Percentiles rank a stretch among this genome's conserved stretches.
These are phyloP conservation scores for Muscicapa adusta DNA, from an alignment of 2,113 vertebrate species.

Conservation along the genomic window DNA sequence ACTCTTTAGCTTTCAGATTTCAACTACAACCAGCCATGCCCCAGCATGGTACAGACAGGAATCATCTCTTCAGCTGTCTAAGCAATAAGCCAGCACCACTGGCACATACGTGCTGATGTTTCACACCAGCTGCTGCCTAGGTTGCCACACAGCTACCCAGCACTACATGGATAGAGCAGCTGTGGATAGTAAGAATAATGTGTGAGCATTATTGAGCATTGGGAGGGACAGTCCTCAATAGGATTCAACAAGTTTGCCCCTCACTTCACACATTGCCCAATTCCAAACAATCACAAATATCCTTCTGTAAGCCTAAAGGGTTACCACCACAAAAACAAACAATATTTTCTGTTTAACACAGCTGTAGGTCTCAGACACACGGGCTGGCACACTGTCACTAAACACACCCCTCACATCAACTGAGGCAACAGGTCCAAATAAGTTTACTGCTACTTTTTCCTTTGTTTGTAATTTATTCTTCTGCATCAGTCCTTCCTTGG, in stretches of 20 bases:
- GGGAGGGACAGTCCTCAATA: neutral
- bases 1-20: neutral
- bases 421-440: neutral
- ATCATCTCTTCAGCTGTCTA: neutral
- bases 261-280: neutral
- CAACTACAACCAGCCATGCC: neutral
- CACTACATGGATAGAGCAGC: neutral
- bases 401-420: neutral
- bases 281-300: neutral
- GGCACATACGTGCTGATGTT: rapidly evolving
- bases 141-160: neutral
- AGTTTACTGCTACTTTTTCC: neutral
- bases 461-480: neutral
- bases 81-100: neutral
- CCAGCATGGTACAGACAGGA: neutral
- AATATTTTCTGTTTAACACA: neutral
- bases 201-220: neutral
- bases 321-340: neutral
- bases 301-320: neutral
- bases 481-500: neutral
- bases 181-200: neutral
- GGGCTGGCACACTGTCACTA: neutral
- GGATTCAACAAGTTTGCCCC: neutral
- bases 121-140: neutral
- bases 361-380: neutral